Percentiles rank a stretch among this genome's conserved stretches.
These are phyloP conservation scores for Drosophila fungiperda DNA, from an alignment of 2,888 invertebrate genomes.

Conservation along the genomic window DNA sequence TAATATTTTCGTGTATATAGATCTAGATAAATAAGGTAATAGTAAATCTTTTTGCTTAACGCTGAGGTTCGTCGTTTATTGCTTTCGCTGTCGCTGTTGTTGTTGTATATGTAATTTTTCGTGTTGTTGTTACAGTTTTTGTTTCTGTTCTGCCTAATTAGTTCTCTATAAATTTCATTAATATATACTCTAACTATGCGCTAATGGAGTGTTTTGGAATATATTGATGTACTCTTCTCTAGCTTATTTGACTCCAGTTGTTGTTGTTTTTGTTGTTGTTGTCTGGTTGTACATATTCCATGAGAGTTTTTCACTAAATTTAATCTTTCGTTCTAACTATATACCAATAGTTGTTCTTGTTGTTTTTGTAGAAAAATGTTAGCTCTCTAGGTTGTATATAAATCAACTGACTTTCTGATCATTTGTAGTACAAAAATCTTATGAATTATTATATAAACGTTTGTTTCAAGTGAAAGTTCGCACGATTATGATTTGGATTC, in stretches of 20 bases:
- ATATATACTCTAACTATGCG: constrained; percentile 76
- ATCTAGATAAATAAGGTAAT: constrained; percentile 51
- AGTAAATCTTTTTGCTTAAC: constrained; percentile 68
- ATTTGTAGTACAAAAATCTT: constrained; percentile 69
- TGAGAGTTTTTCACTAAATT: constrained; percentile 30
- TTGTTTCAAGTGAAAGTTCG: constrained; percentile 70
- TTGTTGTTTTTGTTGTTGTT: constrained; percentile 33
- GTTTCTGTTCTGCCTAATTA: not conserved
- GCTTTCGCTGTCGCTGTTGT: constrained; percentile 73
- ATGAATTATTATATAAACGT: constrained; percentile 55
- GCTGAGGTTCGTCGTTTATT: constrained; percentile 81
- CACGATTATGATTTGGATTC: constrained; percentile 64
- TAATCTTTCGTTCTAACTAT: constrained; percentile 8
- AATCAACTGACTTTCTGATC: constrained; percentile 53
- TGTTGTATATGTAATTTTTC: constrained; percentile 31
- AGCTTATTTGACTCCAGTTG: constrained; percentile 36
- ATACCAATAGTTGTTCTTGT: constrained; percentile 36
- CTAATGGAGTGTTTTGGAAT: constrained; percentile 82
- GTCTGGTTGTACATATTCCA: constrained; percentile 47
- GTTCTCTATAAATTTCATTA: constrained; percentile 62
- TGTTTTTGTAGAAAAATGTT: constrained; percentile 47
- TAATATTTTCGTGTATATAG: constrained; percentile 56
- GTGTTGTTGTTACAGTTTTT: constrained; percentile 23
- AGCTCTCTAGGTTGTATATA: constrained; percentile 27
- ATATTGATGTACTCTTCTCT: constrained; percentile 58